Conservation (phyloP, 1,140 invertebrate species). For the Saxidomus purpurata region DNA sequence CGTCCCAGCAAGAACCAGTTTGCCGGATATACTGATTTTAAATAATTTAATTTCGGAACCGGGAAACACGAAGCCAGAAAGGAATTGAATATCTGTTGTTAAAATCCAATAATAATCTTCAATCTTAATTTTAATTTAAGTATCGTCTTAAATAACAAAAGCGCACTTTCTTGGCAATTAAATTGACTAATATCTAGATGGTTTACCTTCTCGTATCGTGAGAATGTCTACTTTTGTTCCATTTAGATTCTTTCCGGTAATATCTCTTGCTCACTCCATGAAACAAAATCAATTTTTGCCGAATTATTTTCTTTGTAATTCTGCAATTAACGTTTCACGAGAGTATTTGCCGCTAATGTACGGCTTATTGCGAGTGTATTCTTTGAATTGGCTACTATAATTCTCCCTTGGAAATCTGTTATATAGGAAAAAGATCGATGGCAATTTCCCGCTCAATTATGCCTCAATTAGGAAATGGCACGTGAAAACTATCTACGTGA, state of each 20-base stretch:
- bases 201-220: background rate
- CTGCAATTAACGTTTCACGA: slow-evolving; percentile 5
- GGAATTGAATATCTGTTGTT: no score
- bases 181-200: background rate
- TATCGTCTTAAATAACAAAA: no score
- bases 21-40: no score
- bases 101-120: no score
- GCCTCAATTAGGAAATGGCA: slow-evolving; percentile 17
- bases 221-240: background rate
- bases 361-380: background rate
- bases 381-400: background rate
- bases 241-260: background rate
- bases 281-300: background rate
- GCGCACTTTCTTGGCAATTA: no score
- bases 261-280: background rate
- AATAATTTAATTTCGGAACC: no score
- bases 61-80: no score
- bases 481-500: slow-evolving; percentile 1
- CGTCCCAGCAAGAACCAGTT: no score
- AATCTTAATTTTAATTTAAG: no score
- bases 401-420: background rate
- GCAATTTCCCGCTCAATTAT: slow-evolving; percentile 26
- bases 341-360: background rate
- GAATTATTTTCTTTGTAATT: slow-evolving; percentile 9
- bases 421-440: background rate